Base-by-base conservation (phyloP, 2,888 invertebrate species). In the Epirrita christyi region DNA sequence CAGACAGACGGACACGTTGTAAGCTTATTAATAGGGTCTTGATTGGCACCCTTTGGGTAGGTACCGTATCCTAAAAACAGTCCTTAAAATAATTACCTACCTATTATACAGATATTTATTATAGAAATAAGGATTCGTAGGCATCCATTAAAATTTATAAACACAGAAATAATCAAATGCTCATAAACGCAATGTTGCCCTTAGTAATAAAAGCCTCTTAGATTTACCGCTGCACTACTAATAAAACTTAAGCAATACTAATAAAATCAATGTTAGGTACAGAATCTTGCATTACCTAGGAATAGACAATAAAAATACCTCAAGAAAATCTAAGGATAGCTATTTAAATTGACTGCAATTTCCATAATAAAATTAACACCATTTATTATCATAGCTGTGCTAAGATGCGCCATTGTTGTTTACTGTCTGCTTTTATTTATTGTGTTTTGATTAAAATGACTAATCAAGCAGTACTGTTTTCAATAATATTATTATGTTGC, bases 121-220 rank as follows among this genome's bases (percentile, higher is more conserved):
- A 4, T 21, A 21, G 21, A 21, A 4, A 21, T 21, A 21, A 21
- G n/a, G n/a, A 21, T 21, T 21, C 2, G 21, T 21, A 21, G 21
- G 21, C 2, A 3, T 21, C 21, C 8, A 32, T 9, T 32, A 9
- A 32, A 32, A 32, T 58, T 28, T 50, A 48, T 59, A 57, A 49
- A 63, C 48, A 51, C 46, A 59, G 67, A 71, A 72, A 76, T 84
- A 85, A 86, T 84, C 85, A 86, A 85, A 72, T 78, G 70, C 74
- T 75, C 72, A 83, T 85, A 83, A 55, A 55, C 14, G 28, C n/a
- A 36, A 11, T 11, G 11, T 11, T 36, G 11, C n/a, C 36, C n/a
- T 11, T 11, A 9, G 32, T 11, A 36, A 36, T 36, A 11, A 36
- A 36, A 36, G n/a, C 36, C 36, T 11, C 9, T 32, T 9, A 10